A percentile compares a stretch with the other conserved stretches of the same genome.
These are phyloP conservation scores for Cebidichthys violaceus DNA, from an alignment of 2,113 vertebrate species.

Conservation along the genomic window DNA sequence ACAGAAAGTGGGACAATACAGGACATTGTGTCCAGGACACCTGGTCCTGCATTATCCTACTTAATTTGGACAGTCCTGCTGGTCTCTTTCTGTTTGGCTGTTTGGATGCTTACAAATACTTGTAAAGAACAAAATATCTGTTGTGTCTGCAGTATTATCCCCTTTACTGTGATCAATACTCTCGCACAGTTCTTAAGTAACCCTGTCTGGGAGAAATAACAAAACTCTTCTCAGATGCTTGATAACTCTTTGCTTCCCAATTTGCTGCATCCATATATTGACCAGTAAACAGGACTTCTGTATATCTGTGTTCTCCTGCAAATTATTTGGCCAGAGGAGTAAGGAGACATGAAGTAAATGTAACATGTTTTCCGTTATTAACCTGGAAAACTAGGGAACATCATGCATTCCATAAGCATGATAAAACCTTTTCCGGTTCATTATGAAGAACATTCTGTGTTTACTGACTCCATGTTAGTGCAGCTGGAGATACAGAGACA, in stretches of 20 bases:
- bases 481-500: not conserved
- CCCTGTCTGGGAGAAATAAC: not conserved
- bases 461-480: not conserved
- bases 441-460: not conserved
- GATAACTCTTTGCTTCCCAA: not conserved
- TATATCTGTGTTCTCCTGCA: not conserved
- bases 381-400: not conserved
- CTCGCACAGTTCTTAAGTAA: not conserved
- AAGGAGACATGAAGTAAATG: not conserved
- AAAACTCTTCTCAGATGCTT: not conserved
- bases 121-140: not conserved
- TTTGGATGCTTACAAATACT: not conserved
- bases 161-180: not conserved
- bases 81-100: not conserved
- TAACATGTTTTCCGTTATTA: not conserved
- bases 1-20: not conserved
- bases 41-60: not conserved
- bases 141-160: not conserved
- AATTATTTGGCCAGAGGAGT: not conserved
- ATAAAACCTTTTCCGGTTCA: not conserved
- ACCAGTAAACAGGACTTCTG: not conserved
- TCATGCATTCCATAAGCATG: not conserved
- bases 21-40: not conserved
- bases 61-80: not conserved
- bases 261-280: not conserved